These are phyloP conservation scores for Rallus limicola DNA, from an alignment of 2,113 vertebrate genomes.

Conservation along the genomic window DNA sequence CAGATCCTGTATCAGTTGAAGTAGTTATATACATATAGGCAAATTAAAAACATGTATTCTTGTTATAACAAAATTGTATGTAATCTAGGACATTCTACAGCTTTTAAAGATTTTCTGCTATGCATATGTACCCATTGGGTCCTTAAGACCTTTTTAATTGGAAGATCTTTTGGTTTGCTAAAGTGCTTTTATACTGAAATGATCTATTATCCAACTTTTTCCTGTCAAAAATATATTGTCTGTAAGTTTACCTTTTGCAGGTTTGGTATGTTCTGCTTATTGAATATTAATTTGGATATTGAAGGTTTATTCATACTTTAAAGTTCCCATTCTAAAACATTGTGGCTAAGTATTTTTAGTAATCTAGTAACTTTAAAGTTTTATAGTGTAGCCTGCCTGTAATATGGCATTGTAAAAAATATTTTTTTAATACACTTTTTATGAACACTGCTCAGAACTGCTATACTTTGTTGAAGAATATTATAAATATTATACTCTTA, in stretches of 20 bases:
- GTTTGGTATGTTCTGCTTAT: not conserved
- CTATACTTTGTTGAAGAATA: not conserved
- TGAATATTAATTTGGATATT: not conserved
- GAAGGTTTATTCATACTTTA: not conserved
- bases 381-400: not conserved
- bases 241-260: not conserved
- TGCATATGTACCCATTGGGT: accelerated
- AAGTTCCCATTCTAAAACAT: not conserved
- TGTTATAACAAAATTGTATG: not conserved
- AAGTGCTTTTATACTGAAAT: not conserved
- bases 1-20: not conserved
- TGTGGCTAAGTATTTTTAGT: not conserved
- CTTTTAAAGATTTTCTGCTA: not conserved
- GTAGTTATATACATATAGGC: not conserved
- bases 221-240: not conserved
- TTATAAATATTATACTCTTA: not conserved
- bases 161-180: not conserved
- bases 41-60: not conserved
- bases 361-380: not conserved
- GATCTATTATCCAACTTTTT: not conserved
- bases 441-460: not conserved
- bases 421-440: not conserved
- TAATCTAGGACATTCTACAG: not conserved
- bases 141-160: not conserved
- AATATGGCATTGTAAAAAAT: not conserved